Conservation (phyloP, 2,888 invertebrate species). For the Trachelus tabidus region DNA sequence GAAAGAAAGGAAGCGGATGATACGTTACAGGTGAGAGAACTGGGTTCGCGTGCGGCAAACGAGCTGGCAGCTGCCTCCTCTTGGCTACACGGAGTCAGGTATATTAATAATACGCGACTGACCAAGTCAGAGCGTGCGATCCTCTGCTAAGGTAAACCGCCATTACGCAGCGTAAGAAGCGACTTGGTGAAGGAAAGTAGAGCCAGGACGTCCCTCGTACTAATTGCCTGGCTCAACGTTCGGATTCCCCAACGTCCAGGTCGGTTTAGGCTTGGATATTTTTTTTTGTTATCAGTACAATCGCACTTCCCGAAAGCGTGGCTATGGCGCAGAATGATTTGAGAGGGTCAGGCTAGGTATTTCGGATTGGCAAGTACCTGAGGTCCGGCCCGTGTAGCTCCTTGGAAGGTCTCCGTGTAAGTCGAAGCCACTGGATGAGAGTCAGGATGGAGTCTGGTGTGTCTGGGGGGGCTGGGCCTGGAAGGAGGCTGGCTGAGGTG, state of each 20-base stretch:
- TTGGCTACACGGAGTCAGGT: conserved; percentile 46
- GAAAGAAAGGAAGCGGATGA: conserved; percentile 36
- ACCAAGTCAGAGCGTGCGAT: conserved; percentile 41
- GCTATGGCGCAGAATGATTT: background rate
- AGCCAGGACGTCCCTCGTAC: background rate
- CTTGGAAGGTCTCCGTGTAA: background rate
- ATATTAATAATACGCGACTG: conserved; percentile 61
- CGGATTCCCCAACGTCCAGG: background rate
- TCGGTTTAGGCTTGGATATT: background rate
- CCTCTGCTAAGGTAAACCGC: background rate
- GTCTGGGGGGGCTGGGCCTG: too few species aligned
- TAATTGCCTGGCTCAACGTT: background rate
- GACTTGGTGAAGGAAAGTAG: background rate
- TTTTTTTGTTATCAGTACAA: conserved; percentile 27
- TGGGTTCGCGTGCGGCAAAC: conserved; percentile 62
- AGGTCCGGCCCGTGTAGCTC: background rate
- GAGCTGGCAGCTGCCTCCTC: conserved; percentile 60
- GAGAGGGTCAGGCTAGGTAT: background rate
- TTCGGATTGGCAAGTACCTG: background rate
- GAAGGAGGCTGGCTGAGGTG: background rate
- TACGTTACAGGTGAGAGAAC: conserved; percentile 64
- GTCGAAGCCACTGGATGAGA: background rate
- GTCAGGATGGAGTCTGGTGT: background rate
- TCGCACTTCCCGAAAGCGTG: background rate
- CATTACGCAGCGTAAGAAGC: background rate